Conservation (phyloP, 30 jellyfish, hydroid and myxozoan species). For the Pelagia noctiluca region DNA sequence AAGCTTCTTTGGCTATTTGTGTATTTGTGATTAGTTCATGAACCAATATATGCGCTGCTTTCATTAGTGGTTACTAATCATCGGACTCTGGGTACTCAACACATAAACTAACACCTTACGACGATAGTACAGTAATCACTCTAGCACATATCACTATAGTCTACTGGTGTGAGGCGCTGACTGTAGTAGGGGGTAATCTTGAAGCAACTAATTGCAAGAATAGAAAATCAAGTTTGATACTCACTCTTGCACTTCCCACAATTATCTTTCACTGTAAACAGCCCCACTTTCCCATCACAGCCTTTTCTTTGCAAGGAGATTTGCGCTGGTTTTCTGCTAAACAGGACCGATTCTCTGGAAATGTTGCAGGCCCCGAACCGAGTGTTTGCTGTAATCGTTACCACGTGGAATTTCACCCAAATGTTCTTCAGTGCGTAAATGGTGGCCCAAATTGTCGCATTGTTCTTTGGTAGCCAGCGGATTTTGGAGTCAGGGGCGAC, state of each 20-base stretch:
- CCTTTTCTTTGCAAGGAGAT: slow-evolving; percentile 51
- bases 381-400: slow-evolving; percentile 3
- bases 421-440: slow-evolving; percentile 19
- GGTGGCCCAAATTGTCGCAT: slow-evolving; percentile 30
- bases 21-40: too few relatives aligned
- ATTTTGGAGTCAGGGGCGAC: not conserved
- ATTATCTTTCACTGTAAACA: slow-evolving; percentile 26
- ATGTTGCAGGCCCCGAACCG: slow-evolving; percentile 44
- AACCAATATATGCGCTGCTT: too few relatives aligned
- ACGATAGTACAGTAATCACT: too few relatives aligned
- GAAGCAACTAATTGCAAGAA: too few relatives aligned
- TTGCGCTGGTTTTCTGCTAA: slow-evolving; percentile 25
- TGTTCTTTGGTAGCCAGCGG: slow-evolving; percentile 43
- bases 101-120: too few relatives aligned
- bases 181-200: too few relatives aligned
- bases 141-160: too few relatives aligned
- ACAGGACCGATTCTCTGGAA: not conserved
- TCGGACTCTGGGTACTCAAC: too few relatives aligned
- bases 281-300: slow-evolving; percentile 52
- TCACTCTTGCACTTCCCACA: slow-evolving; percentile 34
- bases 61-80: too few relatives aligned
- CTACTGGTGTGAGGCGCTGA: too few relatives aligned
- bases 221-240: too few relatives aligned
- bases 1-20: too few relatives aligned
- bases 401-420: slow-evolving; percentile 26